These are phyloP conservation scores for Sitta europaea DNA, from an alignment of 2,113 vertebrate species.

Conservation along the genomic window DNA sequence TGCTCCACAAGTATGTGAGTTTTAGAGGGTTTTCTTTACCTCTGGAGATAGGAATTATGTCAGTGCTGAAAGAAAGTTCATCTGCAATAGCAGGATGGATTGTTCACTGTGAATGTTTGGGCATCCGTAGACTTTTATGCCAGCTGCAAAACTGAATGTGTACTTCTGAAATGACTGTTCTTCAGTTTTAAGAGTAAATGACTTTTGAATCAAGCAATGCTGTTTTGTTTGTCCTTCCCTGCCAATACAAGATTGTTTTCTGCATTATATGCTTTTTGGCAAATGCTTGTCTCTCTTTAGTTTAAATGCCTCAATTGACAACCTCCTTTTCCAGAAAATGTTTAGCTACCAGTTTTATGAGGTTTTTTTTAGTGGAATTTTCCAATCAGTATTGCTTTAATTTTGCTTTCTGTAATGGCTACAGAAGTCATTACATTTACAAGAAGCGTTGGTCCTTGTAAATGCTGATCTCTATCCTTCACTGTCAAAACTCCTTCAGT, in stretches of 20 bases:
- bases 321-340: not conserved
- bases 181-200: conserved; percentile 12
- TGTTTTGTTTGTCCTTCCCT: not conserved
- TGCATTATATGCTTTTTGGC: not conserved
- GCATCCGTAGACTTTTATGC: not conserved
- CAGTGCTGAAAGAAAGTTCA: not conserved
- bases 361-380: not conserved
- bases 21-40: not conserved
- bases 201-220: not conserved
- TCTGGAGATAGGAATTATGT: not conserved
- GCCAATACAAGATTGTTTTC: not conserved
- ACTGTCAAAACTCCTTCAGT: not conserved
- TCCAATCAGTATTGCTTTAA: not conserved
- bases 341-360: not conserved
- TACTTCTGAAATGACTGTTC: not conserved
- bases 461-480: not conserved
- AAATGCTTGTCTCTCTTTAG: not conserved
- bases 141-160: not conserved
- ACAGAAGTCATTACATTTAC: not conserved
- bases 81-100: not conserved
- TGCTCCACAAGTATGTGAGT: not conserved
- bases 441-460: not conserved
- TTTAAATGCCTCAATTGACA: not conserved
- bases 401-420: not conserved
- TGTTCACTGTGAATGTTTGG: not conserved